phyloP scores from a whole-genome alignment of 1,140 invertebrate genomes.

The Choristoneura fumiferana region DNA sequence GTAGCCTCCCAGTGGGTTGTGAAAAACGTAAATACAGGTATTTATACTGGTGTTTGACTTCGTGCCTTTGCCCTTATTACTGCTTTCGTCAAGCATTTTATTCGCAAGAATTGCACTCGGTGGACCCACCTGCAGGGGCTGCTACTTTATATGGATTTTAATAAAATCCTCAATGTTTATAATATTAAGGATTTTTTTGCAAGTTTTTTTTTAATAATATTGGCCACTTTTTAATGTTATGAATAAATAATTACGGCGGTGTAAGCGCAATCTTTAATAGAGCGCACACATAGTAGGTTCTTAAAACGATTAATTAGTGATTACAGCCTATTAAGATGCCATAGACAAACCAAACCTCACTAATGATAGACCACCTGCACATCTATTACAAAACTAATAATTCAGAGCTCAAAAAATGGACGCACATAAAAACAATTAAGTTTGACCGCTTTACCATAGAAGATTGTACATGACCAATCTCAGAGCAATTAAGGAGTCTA shows the following conservation, averaged over 20 bases:
- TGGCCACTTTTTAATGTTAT: too few relatives aligned
- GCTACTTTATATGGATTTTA: background rate
- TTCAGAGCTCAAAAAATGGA: constrained; percentile 61
- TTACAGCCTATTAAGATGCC: constrained; percentile 62
- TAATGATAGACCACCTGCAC: constrained; percentile 61
- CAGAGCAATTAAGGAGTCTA: constrained; percentile 72
- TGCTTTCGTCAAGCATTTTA: constrained; percentile 48
- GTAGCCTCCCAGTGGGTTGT: constrained; percentile 36
- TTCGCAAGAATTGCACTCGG: constrained; percentile 15
- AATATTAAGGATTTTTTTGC: too few relatives aligned
- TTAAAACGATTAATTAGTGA: constrained; percentile 49
- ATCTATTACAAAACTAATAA: constrained; percentile 64
- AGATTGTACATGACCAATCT: constrained; percentile 68
- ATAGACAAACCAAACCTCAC: constrained; percentile 46
- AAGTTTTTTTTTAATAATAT: too few relatives aligned
- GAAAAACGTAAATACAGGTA: constrained; percentile 43
- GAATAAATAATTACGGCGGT: background rate
- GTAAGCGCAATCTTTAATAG: constrained; percentile 19
- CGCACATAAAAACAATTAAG: constrained; percentile 74
- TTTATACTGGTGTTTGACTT: constrained; percentile 28
- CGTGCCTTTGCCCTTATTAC: constrained; percentile 42
- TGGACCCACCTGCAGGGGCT: background rate
- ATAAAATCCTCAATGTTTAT: too few relatives aligned
- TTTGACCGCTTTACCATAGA: constrained; percentile 72
- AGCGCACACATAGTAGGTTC: constrained; percentile 28